Percentiles rank a stretch among this genome's conserved stretches.
Conservation (phyloP, 2,113 vertebrate species). For the human (Homo sapiens) region GRCh38 chr9:114985001-114985500, state of each 20-base stretch:
- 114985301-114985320: background rate
- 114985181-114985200: background rate
- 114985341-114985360: background rate
- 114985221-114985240: background rate
- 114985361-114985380: background rate
- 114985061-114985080: background rate
- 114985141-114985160: rapidly evolving
- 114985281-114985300: background rate
- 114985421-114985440: background rate
- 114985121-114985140: background rate
- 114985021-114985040: background rate
- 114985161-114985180: background rate
- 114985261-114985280: background rate
- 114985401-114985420: background rate
- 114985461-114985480: background rate
- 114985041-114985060: background rate
- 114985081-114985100: background rate
- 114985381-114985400: background rate
- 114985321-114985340: background rate
- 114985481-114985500: background rate
- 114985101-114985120: background rate
- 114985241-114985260: background rate
- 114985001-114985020: background rate
- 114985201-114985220: background rate
- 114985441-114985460: background rate